A percentile compares a stretch with the other conserved stretches of the same genome.
Conservation (phyloP, 2,113 vertebrate species). For the Carassius gibelio region DNA sequence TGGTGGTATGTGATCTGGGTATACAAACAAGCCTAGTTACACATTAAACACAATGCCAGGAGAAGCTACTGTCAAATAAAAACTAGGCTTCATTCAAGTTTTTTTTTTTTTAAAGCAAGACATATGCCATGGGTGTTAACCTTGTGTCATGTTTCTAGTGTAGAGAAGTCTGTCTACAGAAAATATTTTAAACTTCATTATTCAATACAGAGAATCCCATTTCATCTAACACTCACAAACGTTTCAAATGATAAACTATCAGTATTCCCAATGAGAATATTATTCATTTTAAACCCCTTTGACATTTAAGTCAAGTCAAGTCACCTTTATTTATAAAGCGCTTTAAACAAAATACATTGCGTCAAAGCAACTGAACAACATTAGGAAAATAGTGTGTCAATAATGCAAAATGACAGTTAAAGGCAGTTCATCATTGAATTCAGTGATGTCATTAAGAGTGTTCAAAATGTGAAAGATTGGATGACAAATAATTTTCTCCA, state of each 20-base stretch:
- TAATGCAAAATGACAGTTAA: too few species aligned
- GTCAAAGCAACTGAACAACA: too few species aligned
- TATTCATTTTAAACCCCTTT: not conserved
- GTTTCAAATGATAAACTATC: not conserved
- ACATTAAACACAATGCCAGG: not conserved
- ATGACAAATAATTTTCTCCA: too few species aligned
- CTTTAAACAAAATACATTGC: too few species aligned
- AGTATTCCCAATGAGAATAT: not conserved
- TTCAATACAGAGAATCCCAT: slow-evolving; percentile 3
- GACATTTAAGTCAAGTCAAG: not conserved
- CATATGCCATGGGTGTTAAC: not conserved
- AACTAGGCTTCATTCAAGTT: not conserved
- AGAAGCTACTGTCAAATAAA: not conserved
- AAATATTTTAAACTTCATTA: not conserved
- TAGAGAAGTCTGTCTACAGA: not conserved
- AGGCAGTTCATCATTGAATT: too few species aligned
- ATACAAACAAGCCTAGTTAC: not conserved
- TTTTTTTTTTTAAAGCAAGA: not conserved
- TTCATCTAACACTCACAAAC: not conserved
- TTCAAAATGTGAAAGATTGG: too few species aligned
- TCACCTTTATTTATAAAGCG: too few species aligned
- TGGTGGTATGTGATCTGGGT: not conserved
- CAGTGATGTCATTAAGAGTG: too few species aligned
- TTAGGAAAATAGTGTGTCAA: too few species aligned
- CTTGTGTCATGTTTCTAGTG: not conserved